A percentile compares a stretch with the other conserved stretches of the same genome.
Conservation (phyloP, 2,888 invertebrate species). For the Macroteleia sp. region DNA sequence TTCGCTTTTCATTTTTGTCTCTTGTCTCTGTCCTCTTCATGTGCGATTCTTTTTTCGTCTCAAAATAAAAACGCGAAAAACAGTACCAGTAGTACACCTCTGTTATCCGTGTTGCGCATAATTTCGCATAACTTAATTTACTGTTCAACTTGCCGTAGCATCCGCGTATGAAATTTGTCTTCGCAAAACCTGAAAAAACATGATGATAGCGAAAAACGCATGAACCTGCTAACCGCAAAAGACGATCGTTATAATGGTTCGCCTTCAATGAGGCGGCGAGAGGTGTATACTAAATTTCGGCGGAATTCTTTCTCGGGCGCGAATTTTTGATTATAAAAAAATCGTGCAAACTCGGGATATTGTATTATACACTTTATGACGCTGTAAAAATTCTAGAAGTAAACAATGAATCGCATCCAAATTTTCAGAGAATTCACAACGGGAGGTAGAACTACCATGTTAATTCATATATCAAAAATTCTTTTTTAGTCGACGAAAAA, state of each 20-base stretch:
- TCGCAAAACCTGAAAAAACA: conserved; percentile 1
- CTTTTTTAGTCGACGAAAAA: too few relatives aligned
- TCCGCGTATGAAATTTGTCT: neutral
- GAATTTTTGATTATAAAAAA: neutral
- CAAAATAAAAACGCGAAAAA: conserved; percentile 2
- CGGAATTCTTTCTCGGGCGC: neutral
- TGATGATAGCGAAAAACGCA: neutral
- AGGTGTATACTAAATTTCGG: too few relatives aligned
- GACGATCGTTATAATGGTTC: neutral
- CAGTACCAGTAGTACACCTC: conserved; percentile 13
- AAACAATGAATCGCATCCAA: too few relatives aligned
- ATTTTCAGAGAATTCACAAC: too few relatives aligned
- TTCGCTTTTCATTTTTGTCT: too few relatives aligned
- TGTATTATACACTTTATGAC: neutral
- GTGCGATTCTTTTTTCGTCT: neutral
- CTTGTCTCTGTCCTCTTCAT: neutral
- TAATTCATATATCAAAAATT: too few relatives aligned
- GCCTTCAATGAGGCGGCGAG: neutral
- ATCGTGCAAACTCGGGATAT: neutral
- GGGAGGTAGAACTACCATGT: too few relatives aligned
- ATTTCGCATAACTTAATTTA: conserved; percentile 30
- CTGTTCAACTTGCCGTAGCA: conserved; percentile 8
- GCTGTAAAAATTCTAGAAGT: neutral
- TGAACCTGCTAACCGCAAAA: neutral
- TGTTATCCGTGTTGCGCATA: conserved; percentile 25